Conservation (phyloP, 37 sponge, comb jelly and placozoan genomes). For the Mnemiopsis leidyi region DNA sequence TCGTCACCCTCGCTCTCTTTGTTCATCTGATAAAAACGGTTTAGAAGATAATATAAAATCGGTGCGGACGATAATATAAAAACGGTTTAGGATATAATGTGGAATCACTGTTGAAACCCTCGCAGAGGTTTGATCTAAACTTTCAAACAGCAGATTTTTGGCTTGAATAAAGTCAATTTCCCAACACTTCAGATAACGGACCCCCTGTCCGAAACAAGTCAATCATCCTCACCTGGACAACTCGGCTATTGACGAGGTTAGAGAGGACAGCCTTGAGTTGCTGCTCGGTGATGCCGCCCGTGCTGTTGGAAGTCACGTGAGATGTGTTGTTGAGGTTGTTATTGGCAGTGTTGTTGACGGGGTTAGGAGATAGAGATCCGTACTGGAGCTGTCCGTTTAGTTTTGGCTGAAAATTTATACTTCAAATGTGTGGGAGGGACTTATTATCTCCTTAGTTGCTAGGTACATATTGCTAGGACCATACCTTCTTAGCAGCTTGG, state of each 20-base stretch:
- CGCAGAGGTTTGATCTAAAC: too few relatives aligned
- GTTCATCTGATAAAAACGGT: constrained; percentile 45
- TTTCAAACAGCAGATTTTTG: too few relatives aligned
- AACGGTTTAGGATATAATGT: too few relatives aligned
- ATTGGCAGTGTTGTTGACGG: background rate
- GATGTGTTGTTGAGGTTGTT: background rate
- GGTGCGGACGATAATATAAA: too few relatives aligned
- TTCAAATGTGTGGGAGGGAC: too few relatives aligned
- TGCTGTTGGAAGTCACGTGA: background rate
- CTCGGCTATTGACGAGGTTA: background rate
- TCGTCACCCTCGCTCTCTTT: constrained; percentile 13
- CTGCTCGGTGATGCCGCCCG: background rate
- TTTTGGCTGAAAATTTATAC: background rate
- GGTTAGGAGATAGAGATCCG: background rate
- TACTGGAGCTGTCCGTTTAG: background rate
- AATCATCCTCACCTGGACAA: background rate
- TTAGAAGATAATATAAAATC: too few relatives aligned
- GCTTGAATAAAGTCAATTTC: too few relatives aligned
- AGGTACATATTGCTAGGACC: too few relatives aligned
- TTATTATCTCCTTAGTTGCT: background rate
- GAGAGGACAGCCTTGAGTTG: constrained; percentile 44
- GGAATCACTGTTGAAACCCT: too few relatives aligned
- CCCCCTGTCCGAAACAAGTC: too few relatives aligned
- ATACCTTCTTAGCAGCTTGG: background rate
- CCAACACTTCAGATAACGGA: too few relatives aligned